These are phyloP conservation scores for Drosophila siamana DNA, from an alignment of 2,888 invertebrate genomes.

Conservation along the genomic window DNA sequence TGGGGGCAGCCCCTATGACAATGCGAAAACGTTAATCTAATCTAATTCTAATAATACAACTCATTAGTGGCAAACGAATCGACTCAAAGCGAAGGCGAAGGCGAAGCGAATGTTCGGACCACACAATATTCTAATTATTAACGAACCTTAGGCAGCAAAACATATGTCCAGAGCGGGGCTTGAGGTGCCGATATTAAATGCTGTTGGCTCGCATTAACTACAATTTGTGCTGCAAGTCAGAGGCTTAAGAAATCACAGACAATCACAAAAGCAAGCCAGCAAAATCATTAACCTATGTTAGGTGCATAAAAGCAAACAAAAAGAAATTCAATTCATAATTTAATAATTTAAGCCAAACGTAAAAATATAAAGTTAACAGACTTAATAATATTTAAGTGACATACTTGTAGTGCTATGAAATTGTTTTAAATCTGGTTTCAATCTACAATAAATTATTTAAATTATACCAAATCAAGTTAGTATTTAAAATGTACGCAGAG, in stretches of 20 bases:
- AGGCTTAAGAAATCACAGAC: not conserved
- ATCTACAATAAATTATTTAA: too few relatives aligned
- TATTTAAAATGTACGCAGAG: too few relatives aligned
- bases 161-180: constrained; percentile 17
- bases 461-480: too few relatives aligned
- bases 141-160: not conserved
- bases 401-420: too few relatives aligned
- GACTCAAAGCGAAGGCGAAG: too few relatives aligned
- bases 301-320: too few relatives aligned
- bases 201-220: not conserved
- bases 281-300: too few relatives aligned
- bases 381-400: too few relatives aligned
- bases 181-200: not conserved
- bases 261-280: not conserved
- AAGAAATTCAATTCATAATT: too few relatives aligned
- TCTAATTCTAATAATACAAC: constrained; percentile 48
- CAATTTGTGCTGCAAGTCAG: not conserved
- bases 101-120: not conserved
- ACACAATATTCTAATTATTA: not conserved
- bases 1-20: constrained; percentile 39
- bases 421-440: too few relatives aligned
- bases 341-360: too few relatives aligned
- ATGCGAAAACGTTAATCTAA: constrained; percentile 70
- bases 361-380: too few relatives aligned
- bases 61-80: constrained; percentile 12